Percentiles rank a stretch among this genome's conserved stretches.
These are phyloP conservation scores for Agrochola circellaris DNA, from an alignment of 2,888 invertebrate species.

Conservation along the genomic window DNA sequence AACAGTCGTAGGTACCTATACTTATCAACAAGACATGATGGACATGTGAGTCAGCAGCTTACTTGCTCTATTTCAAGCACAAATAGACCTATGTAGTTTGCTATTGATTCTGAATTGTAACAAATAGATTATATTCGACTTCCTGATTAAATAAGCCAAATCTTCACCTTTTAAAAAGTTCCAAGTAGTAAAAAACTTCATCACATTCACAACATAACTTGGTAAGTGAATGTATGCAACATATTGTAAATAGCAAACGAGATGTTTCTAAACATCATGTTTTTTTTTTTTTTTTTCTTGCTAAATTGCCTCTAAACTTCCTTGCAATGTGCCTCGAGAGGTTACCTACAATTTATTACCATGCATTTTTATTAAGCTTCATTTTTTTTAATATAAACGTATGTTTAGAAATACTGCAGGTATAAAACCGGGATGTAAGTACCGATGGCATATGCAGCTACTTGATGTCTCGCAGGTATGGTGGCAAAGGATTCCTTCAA, in stretches of 20 bases:
- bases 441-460: background rate
- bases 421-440: background rate
- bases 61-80: background rate
- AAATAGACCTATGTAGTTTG: too few species aligned
- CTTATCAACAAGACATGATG: background rate
- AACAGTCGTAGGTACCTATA: background rate
- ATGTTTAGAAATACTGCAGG: background rate
- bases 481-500: background rate
- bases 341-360: constrained; percentile 29
- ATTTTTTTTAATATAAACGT: background rate
- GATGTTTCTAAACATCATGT: too few species aligned
- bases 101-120: background rate
- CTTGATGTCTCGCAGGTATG: background rate
- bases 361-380: constrained; percentile 24
- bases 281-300: too few species aligned
- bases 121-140: background rate
- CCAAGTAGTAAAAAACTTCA: background rate
- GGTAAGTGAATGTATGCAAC: background rate
- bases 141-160: background rate
- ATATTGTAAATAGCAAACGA: constrained; percentile 17
- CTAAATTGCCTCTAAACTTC: constrained; percentile 22
- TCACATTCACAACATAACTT: background rate
- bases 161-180: background rate
- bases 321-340: constrained; percentile 26
- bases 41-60: background rate